Conservation (phyloP, 2,888 invertebrate species). For the Anticlea derivata region DNA sequence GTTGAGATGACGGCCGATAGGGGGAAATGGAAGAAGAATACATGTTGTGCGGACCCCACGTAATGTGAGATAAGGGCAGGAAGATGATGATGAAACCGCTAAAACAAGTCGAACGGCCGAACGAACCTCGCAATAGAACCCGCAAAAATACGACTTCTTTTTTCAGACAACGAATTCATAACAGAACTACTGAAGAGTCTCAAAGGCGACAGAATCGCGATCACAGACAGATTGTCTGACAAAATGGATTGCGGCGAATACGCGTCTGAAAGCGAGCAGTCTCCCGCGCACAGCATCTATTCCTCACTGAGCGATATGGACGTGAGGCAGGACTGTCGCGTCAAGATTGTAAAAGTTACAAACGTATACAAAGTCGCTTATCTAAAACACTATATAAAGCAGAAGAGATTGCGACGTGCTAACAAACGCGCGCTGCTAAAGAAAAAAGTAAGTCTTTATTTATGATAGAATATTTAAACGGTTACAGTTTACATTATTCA, state of each 20-base stretch:
- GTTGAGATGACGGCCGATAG: too few relatives aligned
- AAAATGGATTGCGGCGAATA: conserved; percentile 50
- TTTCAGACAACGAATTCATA: conserved; percentile 60
- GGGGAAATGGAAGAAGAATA: too few relatives aligned
- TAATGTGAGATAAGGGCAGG: too few relatives aligned
- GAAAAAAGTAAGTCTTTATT: conserved; percentile 61
- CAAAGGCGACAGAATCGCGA: conserved; percentile 49
- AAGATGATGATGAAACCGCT: too few relatives aligned
- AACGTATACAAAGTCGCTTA: conserved; percentile 75
- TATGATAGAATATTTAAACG: conserved; percentile 4
- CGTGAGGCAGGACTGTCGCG: conserved; percentile 58
- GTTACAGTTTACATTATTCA: conserved; percentile 22
- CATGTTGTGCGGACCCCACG: too few relatives aligned
- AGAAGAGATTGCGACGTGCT: conserved; percentile 63
- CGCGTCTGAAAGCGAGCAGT: conserved; percentile 37
- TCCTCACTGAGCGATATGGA: conserved; percentile 58
- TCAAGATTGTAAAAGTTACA: conserved; percentile 73
- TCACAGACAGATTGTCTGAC: conserved; percentile 43
- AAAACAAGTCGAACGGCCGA: too few relatives aligned
- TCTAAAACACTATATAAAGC: conserved; percentile 71
- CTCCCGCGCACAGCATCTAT: conserved; percentile 50
- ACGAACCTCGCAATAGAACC: too few relatives aligned
- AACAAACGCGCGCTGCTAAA: conserved; percentile 63
- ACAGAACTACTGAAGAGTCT: conserved; percentile 61
- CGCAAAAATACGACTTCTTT: too few relatives aligned